These are phyloP conservation scores for Capromys pilorides DNA, from an alignment of 2,797 vertebrate species.

Conservation along the genomic window DNA sequence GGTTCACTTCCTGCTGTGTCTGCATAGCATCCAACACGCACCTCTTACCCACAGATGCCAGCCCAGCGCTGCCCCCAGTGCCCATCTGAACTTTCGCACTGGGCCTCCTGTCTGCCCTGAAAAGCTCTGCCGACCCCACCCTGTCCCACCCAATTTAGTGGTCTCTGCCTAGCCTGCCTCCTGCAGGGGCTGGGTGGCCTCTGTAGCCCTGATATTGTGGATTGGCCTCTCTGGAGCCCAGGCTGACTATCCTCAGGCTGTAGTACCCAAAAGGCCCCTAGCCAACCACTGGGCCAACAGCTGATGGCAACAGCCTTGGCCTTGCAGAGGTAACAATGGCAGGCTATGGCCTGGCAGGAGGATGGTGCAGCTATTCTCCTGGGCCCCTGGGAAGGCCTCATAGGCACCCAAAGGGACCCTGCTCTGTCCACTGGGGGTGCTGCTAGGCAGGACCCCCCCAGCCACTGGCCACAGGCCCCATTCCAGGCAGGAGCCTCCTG, in stretches of 20 bases:
- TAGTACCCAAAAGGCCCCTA: not conserved
- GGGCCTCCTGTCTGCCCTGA: rapidly evolving
- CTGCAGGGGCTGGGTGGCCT: not conserved
- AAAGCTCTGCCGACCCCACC: too few relatives aligned
- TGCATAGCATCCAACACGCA: not conserved
- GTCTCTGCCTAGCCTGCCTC: too few relatives aligned
- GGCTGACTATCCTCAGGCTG: too few relatives aligned
- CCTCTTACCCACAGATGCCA: not conserved
- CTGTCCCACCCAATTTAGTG: not conserved
- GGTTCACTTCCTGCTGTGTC: too few relatives aligned
- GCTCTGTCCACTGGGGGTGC: not conserved
- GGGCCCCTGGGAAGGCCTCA: not conserved
- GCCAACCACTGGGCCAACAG: not conserved
- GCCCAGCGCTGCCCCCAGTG: rapidly evolving
- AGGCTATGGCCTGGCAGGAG: not conserved
- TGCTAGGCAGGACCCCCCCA: not conserved
- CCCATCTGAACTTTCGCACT: not conserved
- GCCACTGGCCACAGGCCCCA: not conserved
- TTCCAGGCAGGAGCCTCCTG: not conserved
- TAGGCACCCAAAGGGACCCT: not conserved
- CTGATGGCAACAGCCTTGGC: not conserved
- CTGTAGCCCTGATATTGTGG: not conserved
- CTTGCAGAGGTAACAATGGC: not conserved
- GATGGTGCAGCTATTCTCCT: not conserved
- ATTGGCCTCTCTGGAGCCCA: not conserved